Evolutionary conservation across 2,888 invertebrate genomes (phyloP), one percentile per base, ranked within the genome.

Genomic region (Athalia circularis): DNA sequence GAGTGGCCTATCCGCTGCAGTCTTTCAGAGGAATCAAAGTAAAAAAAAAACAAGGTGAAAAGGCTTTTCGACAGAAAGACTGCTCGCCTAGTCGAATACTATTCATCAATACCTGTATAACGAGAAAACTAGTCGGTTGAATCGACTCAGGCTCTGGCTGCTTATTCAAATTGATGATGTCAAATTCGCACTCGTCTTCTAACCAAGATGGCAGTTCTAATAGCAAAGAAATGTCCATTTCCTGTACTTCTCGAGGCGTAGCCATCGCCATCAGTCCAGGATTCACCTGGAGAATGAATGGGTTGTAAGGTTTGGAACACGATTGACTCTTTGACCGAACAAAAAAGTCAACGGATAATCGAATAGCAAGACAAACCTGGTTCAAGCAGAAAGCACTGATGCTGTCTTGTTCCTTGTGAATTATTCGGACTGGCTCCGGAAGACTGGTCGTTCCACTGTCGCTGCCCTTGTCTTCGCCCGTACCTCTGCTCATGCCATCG

Each of bases 351-450:
- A 64, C 11, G 77, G 57, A 77, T 29, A n/a, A 29, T 29, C 29
- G 29, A 48, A 77, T 59, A 80, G 64, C 45, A 5, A 29, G 72
- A 52, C 82, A 82, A 87, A 97, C 98, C 93, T 96, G 96, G 91
- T 98, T 99, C 79, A 99, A 93, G 88, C 99, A 98, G 92, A 99
- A 99, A 52, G 99, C 97, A 77, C 98, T 95, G 84, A 99, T 98
- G 78, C 98, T 97, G 91, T 99, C 99, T 91, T 98, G 98, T 88
- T 99, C 99, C 91, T 99, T 99, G 91, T 99, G 99, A 83, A 99
- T 97, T 85, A 99, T 97, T 83, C 98, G 94, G 80, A 98, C 97
- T 8, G 97, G 97, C 87, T 97, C 97, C 79, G 94, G 93, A 79
- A 93, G 88, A 80, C 90, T 90, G n/a, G 86, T 88, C 4, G 90